Conservation (phyloP, 2,113 vertebrate species). For the Peromyscus polionotus region DNA sequence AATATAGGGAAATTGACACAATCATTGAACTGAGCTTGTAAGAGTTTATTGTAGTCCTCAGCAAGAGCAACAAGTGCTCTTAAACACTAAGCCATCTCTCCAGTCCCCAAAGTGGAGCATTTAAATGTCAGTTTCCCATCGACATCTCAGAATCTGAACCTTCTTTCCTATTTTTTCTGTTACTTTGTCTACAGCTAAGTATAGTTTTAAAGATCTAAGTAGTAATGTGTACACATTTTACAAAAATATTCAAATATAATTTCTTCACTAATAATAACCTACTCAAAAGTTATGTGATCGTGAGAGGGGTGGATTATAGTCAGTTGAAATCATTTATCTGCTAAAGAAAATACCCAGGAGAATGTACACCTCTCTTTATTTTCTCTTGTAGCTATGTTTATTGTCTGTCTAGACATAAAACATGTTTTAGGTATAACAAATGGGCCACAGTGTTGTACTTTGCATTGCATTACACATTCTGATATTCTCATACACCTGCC, state of each 20-base stretch:
- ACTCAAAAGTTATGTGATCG: neutral
- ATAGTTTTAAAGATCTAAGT: neutral
- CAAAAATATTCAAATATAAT: slow-evolving; percentile 56
- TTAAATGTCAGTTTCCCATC: neutral
- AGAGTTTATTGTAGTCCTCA: neutral
- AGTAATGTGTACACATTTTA: neutral
- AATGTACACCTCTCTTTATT: slow-evolving; percentile 13
- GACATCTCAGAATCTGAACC: neutral
- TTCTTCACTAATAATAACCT: slow-evolving; percentile 16
- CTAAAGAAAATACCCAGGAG: neutral
- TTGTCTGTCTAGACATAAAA: slow-evolving; percentile 55
- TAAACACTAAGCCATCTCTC: too few relatives aligned
- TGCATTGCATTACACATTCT: neutral
- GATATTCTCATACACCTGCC: slow-evolving; percentile 10
- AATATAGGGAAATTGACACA: neutral
- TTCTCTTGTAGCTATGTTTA: slow-evolving; percentile 53
- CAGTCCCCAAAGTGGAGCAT: neutral
- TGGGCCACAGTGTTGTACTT: neutral
- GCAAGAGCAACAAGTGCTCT: neutral
- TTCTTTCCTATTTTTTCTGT: neutral
- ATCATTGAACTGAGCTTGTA: neutral
- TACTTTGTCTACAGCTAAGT: neutral
- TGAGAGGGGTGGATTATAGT: neutral
- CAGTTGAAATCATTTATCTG: slow-evolving; percentile 40
- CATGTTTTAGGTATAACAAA: slow-evolving; percentile 33